A percentile compares a stretch with the other conserved stretches of the same genome.
These are phyloP conservation scores for Eurypyga helias DNA, from an alignment of 2,113 vertebrate species.

Conservation along the genomic window DNA sequence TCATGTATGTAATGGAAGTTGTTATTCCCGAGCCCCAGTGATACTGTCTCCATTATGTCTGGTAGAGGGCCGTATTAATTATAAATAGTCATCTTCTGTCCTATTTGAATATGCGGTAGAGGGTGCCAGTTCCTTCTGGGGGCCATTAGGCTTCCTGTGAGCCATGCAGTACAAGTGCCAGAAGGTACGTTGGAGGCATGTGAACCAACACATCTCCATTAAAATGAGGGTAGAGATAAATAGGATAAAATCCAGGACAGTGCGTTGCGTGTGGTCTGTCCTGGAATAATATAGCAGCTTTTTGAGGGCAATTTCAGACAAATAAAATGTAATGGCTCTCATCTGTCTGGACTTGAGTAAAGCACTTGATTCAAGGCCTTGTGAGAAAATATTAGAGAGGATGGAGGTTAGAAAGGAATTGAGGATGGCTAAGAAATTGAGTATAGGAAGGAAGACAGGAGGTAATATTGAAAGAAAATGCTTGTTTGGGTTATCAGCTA, in stretches of 20 bases:
- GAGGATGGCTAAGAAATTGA: not conserved
- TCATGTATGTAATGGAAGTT: not conserved
- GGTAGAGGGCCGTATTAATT: not conserved
- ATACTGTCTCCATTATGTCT: not conserved
- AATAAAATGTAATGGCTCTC: not conserved
- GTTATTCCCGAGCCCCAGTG: not conserved
- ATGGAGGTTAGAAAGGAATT: not conserved
- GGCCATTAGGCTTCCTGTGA: not conserved
- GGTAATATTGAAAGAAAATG: not conserved
- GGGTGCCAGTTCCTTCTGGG: not conserved
- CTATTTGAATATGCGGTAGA: not conserved
- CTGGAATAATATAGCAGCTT: not conserved
- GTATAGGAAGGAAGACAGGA: not conserved
- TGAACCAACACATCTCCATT: not conserved
- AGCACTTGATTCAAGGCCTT: not conserved
- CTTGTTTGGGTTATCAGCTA: not conserved
- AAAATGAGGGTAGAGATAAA: not conserved
- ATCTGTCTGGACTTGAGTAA: not conserved
- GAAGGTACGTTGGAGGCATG: not conserved
- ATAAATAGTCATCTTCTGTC: not conserved
- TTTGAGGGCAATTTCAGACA: not conserved
- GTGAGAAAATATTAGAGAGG: not conserved
- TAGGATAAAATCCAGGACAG: not conserved
- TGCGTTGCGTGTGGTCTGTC: not conserved
- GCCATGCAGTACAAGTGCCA: not conserved